These are phyloP conservation scores for Limnephilus lunatus DNA, from an alignment of 2,888 invertebrate genomes.

Conservation along the genomic window DNA sequence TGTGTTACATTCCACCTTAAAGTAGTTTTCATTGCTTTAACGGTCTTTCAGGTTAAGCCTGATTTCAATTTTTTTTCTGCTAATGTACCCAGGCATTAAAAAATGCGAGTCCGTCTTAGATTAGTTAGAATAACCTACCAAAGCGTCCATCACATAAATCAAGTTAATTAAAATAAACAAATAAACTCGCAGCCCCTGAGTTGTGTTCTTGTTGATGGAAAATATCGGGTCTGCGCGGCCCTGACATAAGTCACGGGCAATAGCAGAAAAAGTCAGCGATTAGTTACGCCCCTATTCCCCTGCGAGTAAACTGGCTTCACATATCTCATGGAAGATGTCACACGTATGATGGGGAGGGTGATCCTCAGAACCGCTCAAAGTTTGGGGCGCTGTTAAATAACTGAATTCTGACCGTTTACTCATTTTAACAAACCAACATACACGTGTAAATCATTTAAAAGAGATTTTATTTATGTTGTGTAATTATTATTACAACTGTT, in stretches of 20 bases:
- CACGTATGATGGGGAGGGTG: conserved; percentile 55
- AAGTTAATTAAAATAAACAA: not conserved
- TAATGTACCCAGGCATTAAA: too few species aligned
- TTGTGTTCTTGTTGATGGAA: not conserved
- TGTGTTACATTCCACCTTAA: too few species aligned
- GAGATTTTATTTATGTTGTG: too few species aligned
- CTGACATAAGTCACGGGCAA: conserved; percentile 36
- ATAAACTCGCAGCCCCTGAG: not conserved
- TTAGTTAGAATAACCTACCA: not conserved
- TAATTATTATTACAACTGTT: too few species aligned
- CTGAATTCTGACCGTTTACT: not conserved
- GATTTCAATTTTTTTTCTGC: not conserved
- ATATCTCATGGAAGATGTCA: conserved; percentile 62
- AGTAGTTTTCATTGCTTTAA: too few species aligned
- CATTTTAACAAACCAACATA: too few species aligned
- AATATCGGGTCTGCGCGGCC: conserved; percentile 2
- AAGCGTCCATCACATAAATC: not conserved
- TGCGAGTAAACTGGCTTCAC: conserved; percentile 57
- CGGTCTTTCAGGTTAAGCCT: too few species aligned
- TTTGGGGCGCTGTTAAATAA: not conserved
- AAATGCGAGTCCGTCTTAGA: not conserved
- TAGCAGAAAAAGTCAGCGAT: conserved; percentile 56
- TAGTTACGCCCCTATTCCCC: conserved; percentile 64
- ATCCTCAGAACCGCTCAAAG: conserved; percentile 3
- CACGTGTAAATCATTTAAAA: too few species aligned